phyloP scores from a whole-genome alignment of 1,140 invertebrate genomes.

The Oryctes rhinoceros region DNA sequence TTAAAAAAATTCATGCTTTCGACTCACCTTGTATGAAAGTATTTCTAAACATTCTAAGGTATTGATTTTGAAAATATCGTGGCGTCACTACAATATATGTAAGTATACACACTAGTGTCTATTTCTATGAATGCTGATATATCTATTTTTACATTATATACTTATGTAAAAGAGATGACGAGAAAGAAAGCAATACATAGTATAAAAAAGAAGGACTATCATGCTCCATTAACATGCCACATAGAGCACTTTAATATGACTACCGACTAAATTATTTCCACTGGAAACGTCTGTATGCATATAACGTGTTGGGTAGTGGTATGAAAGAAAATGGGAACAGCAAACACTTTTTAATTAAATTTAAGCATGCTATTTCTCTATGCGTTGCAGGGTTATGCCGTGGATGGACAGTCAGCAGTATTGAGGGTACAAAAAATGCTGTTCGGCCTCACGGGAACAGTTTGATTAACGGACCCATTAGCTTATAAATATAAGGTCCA shows the following conservation, averaged over 20 bases:
- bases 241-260: background rate
- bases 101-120: background rate
- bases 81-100: background rate
- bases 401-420: background rate
- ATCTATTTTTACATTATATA: slow-evolving; percentile 2
- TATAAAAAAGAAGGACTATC: slow-evolving; percentile 7
- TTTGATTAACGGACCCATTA: background rate
- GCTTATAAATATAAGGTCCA: too few relatives aligned
- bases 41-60: slow-evolving; percentile 6
- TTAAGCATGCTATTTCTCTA: background rate
- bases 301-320: background rate
- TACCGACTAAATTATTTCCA: background rate
- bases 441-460: background rate
- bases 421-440: background rate
- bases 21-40: slow-evolving; percentile 21
- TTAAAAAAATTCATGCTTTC: background rate
- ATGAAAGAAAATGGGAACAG: slow-evolving; percentile 14
- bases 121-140: background rate
- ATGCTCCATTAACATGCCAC: slow-evolving; percentile 27
- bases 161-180: background rate
- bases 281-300: background rate
- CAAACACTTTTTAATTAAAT: slow-evolving; percentile 30
- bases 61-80: background rate
- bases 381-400: background rate
- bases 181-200: background rate